These are phyloP conservation scores for Sorex fumeus DNA, from an alignment of 2,113 vertebrate genomes.

Conservation along the genomic window DNA sequence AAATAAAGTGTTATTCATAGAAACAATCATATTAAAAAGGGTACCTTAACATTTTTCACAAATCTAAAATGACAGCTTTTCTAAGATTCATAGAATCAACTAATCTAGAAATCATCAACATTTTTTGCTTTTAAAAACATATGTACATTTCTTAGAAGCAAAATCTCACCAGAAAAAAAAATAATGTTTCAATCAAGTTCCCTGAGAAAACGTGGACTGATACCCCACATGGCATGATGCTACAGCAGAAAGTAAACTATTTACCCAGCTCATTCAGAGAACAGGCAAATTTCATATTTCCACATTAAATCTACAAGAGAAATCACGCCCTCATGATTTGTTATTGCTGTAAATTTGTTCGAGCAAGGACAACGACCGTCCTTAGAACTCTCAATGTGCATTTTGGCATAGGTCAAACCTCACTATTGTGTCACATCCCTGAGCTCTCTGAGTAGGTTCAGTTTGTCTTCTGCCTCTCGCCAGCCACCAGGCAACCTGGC, in stretches of 20 bases:
- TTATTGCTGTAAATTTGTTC: slow-evolving; percentile 60
- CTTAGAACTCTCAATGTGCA: slow-evolving; percentile 62
- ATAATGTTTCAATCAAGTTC: slow-evolving; percentile 77
- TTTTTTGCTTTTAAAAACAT: slow-evolving; percentile 39
- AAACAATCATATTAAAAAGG: slow-evolving; percentile 11
- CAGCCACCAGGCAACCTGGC: rapidly evolving
- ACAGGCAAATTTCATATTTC: slow-evolving; percentile 51
- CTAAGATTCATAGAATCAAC: slow-evolving; percentile 53
- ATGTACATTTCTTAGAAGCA: not conserved
- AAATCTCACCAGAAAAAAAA: slow-evolving; percentile 53
- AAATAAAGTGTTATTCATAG: not conserved
- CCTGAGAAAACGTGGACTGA: slow-evolving; percentile 84
- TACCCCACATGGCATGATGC: not conserved
- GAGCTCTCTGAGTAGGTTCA: slow-evolving; percentile 72
- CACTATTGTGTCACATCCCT: slow-evolving; percentile 80
- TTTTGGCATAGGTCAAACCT: slow-evolving; percentile 78
- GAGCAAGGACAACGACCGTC: slow-evolving; percentile 40
- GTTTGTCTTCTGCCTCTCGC: slow-evolving; percentile 48
- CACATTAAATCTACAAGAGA: slow-evolving; percentile 48
- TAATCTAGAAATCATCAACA: not conserved
- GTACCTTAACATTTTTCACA: not conserved
- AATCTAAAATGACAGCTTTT: slow-evolving; percentile 32
- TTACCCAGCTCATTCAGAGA: slow-evolving; percentile 45
- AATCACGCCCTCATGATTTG: slow-evolving; percentile 27
- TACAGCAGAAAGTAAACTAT: slow-evolving; percentile 31